Evolutionary conservation across 2,888 invertebrate genomes (phyloP).

Genomic region (Euphydryas editha): DNA sequence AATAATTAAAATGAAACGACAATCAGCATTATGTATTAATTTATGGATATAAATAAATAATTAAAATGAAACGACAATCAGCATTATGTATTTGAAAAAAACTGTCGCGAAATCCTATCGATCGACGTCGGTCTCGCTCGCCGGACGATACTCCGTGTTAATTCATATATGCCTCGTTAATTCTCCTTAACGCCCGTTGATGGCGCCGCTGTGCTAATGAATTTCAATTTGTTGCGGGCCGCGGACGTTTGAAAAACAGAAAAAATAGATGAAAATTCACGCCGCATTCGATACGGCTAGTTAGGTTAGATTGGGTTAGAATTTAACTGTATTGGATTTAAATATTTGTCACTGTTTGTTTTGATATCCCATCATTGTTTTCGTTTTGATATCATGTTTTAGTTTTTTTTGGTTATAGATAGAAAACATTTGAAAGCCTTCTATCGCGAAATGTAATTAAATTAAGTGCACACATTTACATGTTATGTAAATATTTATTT

Average conservation of each 20-base stretch:
- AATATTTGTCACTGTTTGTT: constrained; percentile 18
- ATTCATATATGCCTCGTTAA: constrained; percentile 79
- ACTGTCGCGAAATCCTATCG: constrained; percentile 50
- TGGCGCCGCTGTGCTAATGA: constrained; percentile 73
- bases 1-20: no score
- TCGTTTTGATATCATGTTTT: background rate
- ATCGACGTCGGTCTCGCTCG: constrained; percentile 49
- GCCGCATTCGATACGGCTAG: constrained; percentile 43
- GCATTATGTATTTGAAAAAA: constrained; percentile 42
- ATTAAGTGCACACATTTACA: background rate
- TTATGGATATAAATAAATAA: constrained; percentile 23
- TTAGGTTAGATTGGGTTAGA: constrained; percentile 44
- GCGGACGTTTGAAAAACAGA: constrained; percentile 59
- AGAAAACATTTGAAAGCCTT: constrained; percentile 17
- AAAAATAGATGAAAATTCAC: constrained; percentile 42
- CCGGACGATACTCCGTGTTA: constrained; percentile 61
- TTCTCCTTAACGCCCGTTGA: constrained; percentile 76
- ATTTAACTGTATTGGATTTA: constrained; percentile 16
- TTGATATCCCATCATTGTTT: background rate
- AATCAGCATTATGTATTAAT: no score
- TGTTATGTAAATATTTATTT: background rate
- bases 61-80: constrained; percentile 25
- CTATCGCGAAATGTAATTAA: background rate
- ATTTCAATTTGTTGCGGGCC: constrained; percentile 76
- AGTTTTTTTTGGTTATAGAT: constrained; percentile 9